phyloP scores from a whole-genome alignment of 35 echinoderm and acorn worm genomes.

The Amphiura filiformis region DNA sequence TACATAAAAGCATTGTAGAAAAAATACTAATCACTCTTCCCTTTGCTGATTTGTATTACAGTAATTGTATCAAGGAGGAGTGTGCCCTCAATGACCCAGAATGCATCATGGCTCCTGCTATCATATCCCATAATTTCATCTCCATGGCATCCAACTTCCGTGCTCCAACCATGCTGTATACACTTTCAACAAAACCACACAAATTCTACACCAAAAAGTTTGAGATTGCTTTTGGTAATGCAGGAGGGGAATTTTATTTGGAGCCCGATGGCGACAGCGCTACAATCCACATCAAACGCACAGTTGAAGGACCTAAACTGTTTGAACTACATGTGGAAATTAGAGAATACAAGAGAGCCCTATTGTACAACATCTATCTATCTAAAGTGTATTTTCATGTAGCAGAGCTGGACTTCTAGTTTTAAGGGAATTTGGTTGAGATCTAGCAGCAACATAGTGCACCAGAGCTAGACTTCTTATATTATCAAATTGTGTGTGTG shows the following conservation, averaged over 20 bases:
- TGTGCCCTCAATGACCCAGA: conserved; percentile 30
- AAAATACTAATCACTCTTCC: background rate
- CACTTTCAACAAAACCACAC: conserved; percentile 11
- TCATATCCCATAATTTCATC: conserved; percentile 41
- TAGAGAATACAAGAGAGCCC: conserved; percentile 31
- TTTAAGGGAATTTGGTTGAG: too few relatives aligned
- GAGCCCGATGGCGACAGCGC: conserved; percentile 12
- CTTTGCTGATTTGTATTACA: background rate
- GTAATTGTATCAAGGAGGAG: conserved; percentile 14
- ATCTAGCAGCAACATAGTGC: too few relatives aligned
- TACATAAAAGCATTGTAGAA: too few relatives aligned
- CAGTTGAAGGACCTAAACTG: conserved; percentile 28
- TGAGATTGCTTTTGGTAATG: conserved; percentile 15
- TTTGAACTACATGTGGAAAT: conserved; percentile 31
- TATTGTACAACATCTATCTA: conserved; percentile 16
- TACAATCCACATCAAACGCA: conserved; percentile 19
- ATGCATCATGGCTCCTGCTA: conserved; percentile 20
- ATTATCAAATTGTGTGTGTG: too few relatives aligned
- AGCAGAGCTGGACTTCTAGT: background rate
- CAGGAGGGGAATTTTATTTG: conserved; percentile 35
- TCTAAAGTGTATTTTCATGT: conserved; percentile 45
- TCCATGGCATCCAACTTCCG: conserved; percentile 21
- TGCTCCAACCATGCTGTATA: conserved; percentile 19
- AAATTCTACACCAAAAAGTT: conserved; percentile 21
- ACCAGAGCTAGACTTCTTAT: too few relatives aligned